Base-by-base conservation (phyloP, 2,888 invertebrate genomes). In the Drosophila hamatofila region DNA sequence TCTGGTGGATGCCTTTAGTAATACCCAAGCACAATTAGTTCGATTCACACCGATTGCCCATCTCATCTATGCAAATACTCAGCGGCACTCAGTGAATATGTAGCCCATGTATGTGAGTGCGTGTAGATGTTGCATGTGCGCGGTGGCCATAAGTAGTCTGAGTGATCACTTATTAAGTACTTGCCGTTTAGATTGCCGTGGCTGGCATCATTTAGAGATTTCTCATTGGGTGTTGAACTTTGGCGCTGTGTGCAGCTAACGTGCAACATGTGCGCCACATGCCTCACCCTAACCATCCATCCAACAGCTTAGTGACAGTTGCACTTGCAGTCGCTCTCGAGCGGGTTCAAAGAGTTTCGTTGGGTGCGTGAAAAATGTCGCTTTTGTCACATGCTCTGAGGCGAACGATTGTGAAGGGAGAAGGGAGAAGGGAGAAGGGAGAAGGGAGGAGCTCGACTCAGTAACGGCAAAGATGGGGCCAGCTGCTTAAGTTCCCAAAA, bases 101-200 rank as follows among this genome's bases (percentile, higher is more conserved):
- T n/a, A n/a, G n/a, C n/a, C n/a, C 9, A 18, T 39, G 9, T 18
- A 9, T 9, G 21, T 14, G 7, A 5, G 21, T 30, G 3, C n/a
- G 27, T 42, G 27, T n/a, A 35, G 21, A 16, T 27, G 27, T n/a
- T 64, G 37, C 51, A 46, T 59, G 42, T 44, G 33, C 54, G 18
- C 8, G 11, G 30, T 18, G 16, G 25, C 30, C 9, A 35, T 42
- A 56, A 55, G 42, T 25, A 55, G 42, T 33, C 68, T 84, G 82
- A 84, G 75, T 84, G 84, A 83, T 87, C 66, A 72, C 82, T 84
- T 87, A 82, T 87, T 84, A 84, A 84, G 82, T 82, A 84, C 82
- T 83, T 86, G 80, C 65, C 63, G 60, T 65, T 66, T 57, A 69
- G 64, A 55, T 72, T 72, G 66, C 44, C 49, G 35, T 37, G 49